Conservation (phyloP, 2,797 vertebrate species). For the Aeoliscus strigatus region DNA sequence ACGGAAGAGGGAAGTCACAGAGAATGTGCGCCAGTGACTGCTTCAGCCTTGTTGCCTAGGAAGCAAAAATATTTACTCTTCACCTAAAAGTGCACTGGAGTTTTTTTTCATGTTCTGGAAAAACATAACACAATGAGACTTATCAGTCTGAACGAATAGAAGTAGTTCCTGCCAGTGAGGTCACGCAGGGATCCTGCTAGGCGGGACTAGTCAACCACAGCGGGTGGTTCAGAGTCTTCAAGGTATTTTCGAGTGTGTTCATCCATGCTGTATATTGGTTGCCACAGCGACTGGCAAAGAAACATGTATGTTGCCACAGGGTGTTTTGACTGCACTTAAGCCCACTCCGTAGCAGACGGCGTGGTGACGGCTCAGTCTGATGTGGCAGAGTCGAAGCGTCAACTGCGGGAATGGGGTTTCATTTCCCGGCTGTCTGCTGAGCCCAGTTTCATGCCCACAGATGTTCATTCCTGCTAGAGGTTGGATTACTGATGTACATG, state of each 20-base stretch:
- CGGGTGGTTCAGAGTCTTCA: slow-evolving; percentile 1
- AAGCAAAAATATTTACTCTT: slow-evolving; percentile 76
- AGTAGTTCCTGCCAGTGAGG: slow-evolving; percentile 17
- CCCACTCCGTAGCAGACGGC: slow-evolving; percentile 38
- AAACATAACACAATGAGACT: slow-evolving; percentile 62
- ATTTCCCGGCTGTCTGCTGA: slow-evolving; percentile 22
- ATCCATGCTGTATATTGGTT: slow-evolving; percentile 40
- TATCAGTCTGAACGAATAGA: slow-evolving; percentile 57
- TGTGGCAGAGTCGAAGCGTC: slow-evolving; percentile 18
- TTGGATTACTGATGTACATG: slow-evolving; percentile 64
- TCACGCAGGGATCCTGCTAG: slow-evolving; percentile 21
- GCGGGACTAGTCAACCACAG: slow-evolving; percentile 8
- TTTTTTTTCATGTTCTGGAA: slow-evolving; percentile 48
- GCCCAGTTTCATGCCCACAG: slow-evolving; percentile 39
- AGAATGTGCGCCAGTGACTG: slow-evolving; percentile 54
- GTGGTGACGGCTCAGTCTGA: slow-evolving; percentile 18
- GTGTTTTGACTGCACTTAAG: slow-evolving; percentile 44
- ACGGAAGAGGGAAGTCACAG: slow-evolving; percentile 67
- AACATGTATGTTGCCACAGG: slow-evolving; percentile 49
- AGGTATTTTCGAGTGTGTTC: slow-evolving; percentile 28
- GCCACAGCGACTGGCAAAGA: slow-evolving; percentile 51
- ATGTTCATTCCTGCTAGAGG: slow-evolving; percentile 61
- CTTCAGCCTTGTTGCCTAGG: slow-evolving; percentile 72
- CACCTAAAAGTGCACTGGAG: slow-evolving; percentile 49
- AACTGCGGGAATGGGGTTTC: slow-evolving; percentile 22